phyloP scores from a whole-genome alignment of 2,113 vertebrate genomes.

The Chroicocephalus ridibundus region DNA sequence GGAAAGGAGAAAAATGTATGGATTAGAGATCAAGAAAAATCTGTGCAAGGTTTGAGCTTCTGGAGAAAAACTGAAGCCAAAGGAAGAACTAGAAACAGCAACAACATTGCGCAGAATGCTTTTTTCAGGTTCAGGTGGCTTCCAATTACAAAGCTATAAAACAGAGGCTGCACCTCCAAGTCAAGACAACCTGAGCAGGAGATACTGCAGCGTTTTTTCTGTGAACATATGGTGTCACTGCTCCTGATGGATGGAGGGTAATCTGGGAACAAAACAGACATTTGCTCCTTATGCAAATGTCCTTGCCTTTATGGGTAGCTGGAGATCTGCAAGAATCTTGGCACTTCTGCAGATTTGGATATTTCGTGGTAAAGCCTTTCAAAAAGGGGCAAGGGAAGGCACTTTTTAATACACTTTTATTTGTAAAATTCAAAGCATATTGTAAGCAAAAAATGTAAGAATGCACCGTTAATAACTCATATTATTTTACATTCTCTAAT shows the following conservation, averaged over 20 bases:
- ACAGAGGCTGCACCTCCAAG: conserved; percentile 7
- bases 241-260: conserved; percentile 51
- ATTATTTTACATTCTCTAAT: background rate
- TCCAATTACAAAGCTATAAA: conserved; percentile 50
- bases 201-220: conserved; percentile 26
- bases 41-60: background rate
- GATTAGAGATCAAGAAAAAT: background rate
- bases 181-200: conserved; percentile 61
- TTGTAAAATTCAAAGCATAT: background rate
- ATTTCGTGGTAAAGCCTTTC: background rate
- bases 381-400: background rate
- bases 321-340: conserved; percentile 60
- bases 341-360: background rate
- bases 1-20: background rate
- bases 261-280: conserved; percentile 62
- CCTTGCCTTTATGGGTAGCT: conserved; percentile 30
- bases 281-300: conserved; percentile 62
- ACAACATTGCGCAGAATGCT: background rate
- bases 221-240: conserved; percentile 60
- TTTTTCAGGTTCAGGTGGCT: conserved; percentile 19
- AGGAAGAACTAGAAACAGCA: background rate
- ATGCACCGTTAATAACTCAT: background rate
- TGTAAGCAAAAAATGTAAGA: background rate
- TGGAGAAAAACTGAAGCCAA: background rate
- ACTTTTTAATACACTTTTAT: background rate